Percentiles rank a stretch among this genome's conserved stretches.
These are phyloP conservation scores for Heliconius ismenius DNA, from an alignment of 2,888 invertebrate species.

Conservation along the genomic window DNA sequence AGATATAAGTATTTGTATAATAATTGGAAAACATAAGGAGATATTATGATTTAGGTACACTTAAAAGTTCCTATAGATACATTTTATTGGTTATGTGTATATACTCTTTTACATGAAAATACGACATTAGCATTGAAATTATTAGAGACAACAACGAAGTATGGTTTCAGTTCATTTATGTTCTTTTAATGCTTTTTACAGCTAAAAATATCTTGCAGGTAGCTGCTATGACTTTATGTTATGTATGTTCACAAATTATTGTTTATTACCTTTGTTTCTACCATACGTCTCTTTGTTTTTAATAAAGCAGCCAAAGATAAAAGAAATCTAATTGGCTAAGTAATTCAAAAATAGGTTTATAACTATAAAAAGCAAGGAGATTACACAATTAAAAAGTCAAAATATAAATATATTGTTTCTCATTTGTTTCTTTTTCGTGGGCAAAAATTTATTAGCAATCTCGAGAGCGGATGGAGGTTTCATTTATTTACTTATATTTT, in stretches of 20 bases:
- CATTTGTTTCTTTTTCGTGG: background rate
- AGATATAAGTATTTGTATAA: constrained; percentile 36
- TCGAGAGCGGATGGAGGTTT: background rate
- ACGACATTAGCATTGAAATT: background rate
- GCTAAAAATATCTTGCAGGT: background rate
- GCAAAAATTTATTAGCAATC: constrained; percentile 2
- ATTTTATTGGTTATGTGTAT: constrained; percentile 4
- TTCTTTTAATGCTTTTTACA: background rate
- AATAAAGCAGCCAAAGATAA: background rate
- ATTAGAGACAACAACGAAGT: background rate
- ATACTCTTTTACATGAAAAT: background rate
- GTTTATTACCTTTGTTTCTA: background rate
- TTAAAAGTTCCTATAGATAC: background rate
- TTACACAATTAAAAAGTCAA: background rate
- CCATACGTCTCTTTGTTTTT: background rate
- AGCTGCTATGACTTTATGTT: background rate
- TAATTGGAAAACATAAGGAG: background rate
- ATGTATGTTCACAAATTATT: background rate
- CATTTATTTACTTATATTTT: background rate
- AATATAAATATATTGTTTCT: constrained; percentile 5
- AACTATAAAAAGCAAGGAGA: background rate
- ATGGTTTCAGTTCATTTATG: constrained; percentile 6
- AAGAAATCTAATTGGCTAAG: background rate
- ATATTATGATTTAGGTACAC: background rate
- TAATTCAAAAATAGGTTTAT: background rate